Evolutionary conservation across 2,888 invertebrate genomes (phyloP).

Genomic region (Coleophora deauratella): DNA sequence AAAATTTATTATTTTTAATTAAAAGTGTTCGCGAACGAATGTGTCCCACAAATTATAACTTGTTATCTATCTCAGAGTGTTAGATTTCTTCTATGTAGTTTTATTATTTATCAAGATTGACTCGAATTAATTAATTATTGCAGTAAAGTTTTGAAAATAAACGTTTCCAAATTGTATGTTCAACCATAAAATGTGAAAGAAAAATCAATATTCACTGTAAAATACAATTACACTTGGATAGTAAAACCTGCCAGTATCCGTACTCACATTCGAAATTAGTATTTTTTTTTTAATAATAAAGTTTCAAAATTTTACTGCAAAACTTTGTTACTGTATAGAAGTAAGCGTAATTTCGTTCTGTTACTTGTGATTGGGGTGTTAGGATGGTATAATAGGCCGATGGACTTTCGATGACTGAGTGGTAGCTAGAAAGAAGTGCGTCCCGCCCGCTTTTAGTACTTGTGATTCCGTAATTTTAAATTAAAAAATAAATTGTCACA

Average conservation of each 20-base stretch:
- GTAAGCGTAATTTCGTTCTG: slow-evolving; percentile 56
- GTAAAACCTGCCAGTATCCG: too few species aligned
- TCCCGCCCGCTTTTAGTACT: slow-evolving; percentile 49
- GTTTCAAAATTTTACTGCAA: too few species aligned
- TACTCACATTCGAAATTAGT: too few species aligned
- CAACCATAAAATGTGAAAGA: too few species aligned
- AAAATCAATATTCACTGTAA: too few species aligned
- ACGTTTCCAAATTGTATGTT: too few species aligned
- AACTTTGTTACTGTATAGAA: slow-evolving; percentile 66
- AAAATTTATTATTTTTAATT: slow-evolving; percentile 34
- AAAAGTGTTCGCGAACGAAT: slow-evolving; percentile 35
- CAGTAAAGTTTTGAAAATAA: slow-evolving; percentile 14
- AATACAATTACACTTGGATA: too few species aligned
- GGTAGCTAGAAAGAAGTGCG: slow-evolving; percentile 44
- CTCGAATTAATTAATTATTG: slow-evolving; percentile 24
- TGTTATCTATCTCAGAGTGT: slow-evolving; percentile 59
- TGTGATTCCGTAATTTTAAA: slow-evolving; percentile 34
- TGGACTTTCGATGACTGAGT: slow-evolving; percentile 71
- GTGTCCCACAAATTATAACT: slow-evolving; percentile 41
- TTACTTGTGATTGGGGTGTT: slow-evolving; percentile 62
- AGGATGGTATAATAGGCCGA: slow-evolving; percentile 61
- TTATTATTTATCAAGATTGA: slow-evolving; percentile 59
- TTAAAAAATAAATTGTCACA: slow-evolving; percentile 29
- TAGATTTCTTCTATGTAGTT: slow-evolving; percentile 63
- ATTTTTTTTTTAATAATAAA: too few species aligned